Evolutionary conservation across 2,888 invertebrate species (phyloP), one percentile per base, ranked within the genome.

Genomic region (Cabera pusaria): DNA sequence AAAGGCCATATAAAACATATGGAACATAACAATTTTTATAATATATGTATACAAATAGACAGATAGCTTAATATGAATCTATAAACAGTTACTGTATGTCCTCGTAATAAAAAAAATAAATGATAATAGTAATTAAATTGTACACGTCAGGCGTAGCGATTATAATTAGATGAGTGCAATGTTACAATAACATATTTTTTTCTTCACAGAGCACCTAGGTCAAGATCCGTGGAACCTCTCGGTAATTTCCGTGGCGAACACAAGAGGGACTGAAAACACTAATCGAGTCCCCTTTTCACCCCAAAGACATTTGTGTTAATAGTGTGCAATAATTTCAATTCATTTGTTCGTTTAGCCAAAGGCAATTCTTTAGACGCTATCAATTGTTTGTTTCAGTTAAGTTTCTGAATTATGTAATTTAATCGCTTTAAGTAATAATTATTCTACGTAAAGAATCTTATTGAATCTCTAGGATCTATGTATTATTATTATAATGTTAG

Each of bases 161-260:
- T n/a, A n/a, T n/a, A n/a, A n/a, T n/a, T n/a, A n/a, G n/a, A n/a
- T n/a, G n/a, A n/a, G n/a, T n/a, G n/a, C n/a, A n/a, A n/a, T n/a
- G n/a, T n/a, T n/a, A n/a, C 8, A 16, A 5, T 8, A 8, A 23
- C 21, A 12, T 17, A 20, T 31, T 42, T 47, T 38, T 36, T 41
- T 31, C 86, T 83, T 54, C 80, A n/a, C n/a, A 90, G 90, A 88
- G 88, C 90, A 83, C 89, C 90, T 62, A 86, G 90, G 85, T 90
- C 90, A 74, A 86, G 89, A 86, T 90, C 90, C 59, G 90, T 90
- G 60, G 89, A 90, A 69, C 88, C 88, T 72, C 80, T 89, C 46
- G 88, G 86, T 54, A 80, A 83, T 64, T 85, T 80, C 64, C 86
- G 83, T 48, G 67, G 74, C 45, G 84, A 87, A 49, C 63, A 57